Evolutionary conservation across 2,888 invertebrate genomes (phyloP), one percentile per base, ranked within the genome.

Genomic region (Dasysyrphus tricinctus): DNA sequence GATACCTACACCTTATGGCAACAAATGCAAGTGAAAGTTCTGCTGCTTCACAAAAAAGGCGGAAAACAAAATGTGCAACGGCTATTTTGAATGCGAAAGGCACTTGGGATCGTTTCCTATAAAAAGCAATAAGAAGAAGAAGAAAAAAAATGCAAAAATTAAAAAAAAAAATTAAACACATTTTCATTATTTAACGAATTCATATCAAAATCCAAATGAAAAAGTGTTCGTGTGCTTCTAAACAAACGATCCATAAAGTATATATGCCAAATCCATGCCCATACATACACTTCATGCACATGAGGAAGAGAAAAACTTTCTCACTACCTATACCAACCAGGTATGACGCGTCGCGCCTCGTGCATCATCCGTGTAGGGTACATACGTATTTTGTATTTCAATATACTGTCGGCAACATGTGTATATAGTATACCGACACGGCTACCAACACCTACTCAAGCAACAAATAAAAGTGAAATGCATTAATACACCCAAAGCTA

Each of bases 221-320:
- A 80, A 70, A 75, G 12, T 63, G 72, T 47, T 61, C 39, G 69
- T 83, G 76, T 77, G 61, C 69, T 73, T 87, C 76, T 83, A 67
- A 76, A 61, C 81, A 75, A 87, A 87, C 57, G 72, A 65, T 70
- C 54, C 74, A 74, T 61, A 29, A 16, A 61, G 75, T 79, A 83
- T 78, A 83, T 83, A 83, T 80, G 87, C 82, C 87, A 87, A 82
- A 83, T 75, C 61, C 56, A 80, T 80, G 56, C 61, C 24, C 77
- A 78, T 32, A 69, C 59, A 69, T 24, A 24, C 47, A 37, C 49
- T 32, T 67, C 34, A 51, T 75, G 19, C 54, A 86, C 63, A 82
- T 83, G 83, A 83, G 87, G 83, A 87, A 87, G 87, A 87, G 83
- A 83, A 83, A 87, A 83, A 87, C 87, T 87, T 87, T 87, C 87